phyloP scores from a whole-genome alignment of 2,113 vertebrate species.

The Falcunculus frontatus region DNA sequence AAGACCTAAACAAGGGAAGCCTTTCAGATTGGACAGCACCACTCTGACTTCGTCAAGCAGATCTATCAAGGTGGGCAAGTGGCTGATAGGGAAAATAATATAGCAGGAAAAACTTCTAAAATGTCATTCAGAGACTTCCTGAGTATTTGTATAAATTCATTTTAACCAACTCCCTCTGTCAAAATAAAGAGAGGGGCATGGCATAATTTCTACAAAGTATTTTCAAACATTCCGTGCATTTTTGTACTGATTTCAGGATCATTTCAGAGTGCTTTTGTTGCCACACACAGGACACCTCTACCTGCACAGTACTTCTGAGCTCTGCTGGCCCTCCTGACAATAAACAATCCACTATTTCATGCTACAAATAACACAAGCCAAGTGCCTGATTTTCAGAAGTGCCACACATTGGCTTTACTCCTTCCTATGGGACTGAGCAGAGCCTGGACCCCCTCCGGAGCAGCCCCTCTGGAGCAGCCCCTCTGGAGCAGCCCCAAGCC shows the following conservation, averaged over 20 bases:
- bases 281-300: not conserved
- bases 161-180: not conserved
- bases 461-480: no score
- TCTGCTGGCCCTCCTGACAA: not conserved
- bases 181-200: not conserved
- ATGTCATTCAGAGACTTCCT: not conserved
- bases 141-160: not conserved
- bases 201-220: not conserved
- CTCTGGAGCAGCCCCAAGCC: not conserved
- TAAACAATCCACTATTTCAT: not conserved
- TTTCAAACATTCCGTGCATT: not conserved
- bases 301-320: not conserved
- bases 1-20: not conserved
- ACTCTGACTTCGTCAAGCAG: not conserved
- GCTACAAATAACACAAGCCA: not conserved
- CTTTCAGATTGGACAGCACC: not conserved
- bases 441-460: not conserved
- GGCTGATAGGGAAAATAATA: not conserved
- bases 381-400: not conserved
- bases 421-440: not conserved
- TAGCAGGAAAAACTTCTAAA: not conserved
- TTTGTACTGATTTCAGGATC: not conserved
- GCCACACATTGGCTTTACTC: not conserved
- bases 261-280: not conserved
- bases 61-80: not conserved